A percentile compares a stretch with the other conserved stretches of the same genome.
phyloP scores from a whole-genome alignment of 2,888 invertebrate genomes.

The Thecocarcelia acutangulata region DNA sequence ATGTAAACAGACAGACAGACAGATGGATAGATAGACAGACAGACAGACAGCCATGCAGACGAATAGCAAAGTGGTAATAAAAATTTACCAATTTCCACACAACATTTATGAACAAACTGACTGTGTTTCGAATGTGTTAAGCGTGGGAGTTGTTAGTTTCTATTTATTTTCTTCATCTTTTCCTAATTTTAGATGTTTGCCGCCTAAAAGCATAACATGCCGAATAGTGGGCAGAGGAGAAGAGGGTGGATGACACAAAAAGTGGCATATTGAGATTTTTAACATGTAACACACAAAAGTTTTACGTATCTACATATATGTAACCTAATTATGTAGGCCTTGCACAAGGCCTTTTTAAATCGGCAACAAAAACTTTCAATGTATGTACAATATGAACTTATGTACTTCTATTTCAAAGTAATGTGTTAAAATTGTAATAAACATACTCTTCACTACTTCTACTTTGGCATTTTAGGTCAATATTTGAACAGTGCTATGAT shows the following conservation, averaged over 20 bases:
- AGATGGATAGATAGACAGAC: neutral
- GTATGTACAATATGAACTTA: too few relatives aligned
- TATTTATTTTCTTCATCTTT: conserved; percentile 50
- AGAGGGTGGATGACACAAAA: conserved; percentile 13
- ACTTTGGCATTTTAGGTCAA: too few relatives aligned
- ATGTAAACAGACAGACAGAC: neutral
- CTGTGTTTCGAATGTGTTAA: conserved; percentile 38
- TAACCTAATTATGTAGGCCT: too few relatives aligned
- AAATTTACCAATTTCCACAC: conserved; percentile 55
- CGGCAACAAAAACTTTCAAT: too few relatives aligned
- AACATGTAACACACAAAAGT: neutral
- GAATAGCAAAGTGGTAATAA: conserved; percentile 22
- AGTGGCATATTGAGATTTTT: conserved; percentile 33
- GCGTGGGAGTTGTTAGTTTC: conserved; percentile 62
- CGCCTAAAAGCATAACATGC: conserved; percentile 39
- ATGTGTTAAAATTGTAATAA: too few relatives aligned
- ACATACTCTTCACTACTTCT: too few relatives aligned
- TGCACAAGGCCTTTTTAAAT: too few relatives aligned
- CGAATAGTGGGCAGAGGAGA: neutral
- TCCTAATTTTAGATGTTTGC: conserved; percentile 61
- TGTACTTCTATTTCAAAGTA: too few relatives aligned
- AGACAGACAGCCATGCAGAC: neutral
- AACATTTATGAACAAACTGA: conserved; percentile 8
- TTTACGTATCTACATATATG: too few relatives aligned
- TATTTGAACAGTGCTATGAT: too few relatives aligned